phyloP scores from a whole-genome alignment of 2,797 vertebrate species.

The Typhlichthys eigenmanni region DNA sequence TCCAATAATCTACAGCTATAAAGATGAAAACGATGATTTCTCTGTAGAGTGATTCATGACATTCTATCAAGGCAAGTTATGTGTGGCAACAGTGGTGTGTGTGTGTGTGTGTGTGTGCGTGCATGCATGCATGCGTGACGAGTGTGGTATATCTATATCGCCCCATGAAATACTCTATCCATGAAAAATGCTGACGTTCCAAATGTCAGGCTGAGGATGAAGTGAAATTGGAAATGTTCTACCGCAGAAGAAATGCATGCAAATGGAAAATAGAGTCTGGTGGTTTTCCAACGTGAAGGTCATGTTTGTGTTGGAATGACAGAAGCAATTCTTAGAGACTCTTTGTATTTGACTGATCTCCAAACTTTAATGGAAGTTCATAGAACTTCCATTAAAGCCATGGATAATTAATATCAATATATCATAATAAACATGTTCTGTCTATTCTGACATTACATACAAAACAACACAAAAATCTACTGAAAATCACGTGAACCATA shows the following conservation, averaged over 20 bases:
- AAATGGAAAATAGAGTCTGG: slow-evolving; percentile 38
- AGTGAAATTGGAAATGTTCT: slow-evolving; percentile 50
- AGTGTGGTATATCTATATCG: slow-evolving; percentile 22
- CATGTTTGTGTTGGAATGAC: slow-evolving; percentile 38
- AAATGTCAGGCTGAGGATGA: slow-evolving; percentile 31
- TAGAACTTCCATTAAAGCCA: too few species aligned
- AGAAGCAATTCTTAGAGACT: slow-evolving; percentile 44
- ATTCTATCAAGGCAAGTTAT: slow-evolving; percentile 11
- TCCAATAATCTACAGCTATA: slow-evolving; percentile 42
- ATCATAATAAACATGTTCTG: too few species aligned
- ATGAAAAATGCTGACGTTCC: slow-evolving; percentile 45
- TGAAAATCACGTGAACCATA: too few species aligned
- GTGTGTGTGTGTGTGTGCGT: background rate
- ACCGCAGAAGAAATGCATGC: slow-evolving; percentile 41
- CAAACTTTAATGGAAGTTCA: slow-evolving; percentile 21
- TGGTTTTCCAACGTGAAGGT: slow-evolving; percentile 22
- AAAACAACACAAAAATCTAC: too few species aligned
- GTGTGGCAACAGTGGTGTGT: slow-evolving; percentile 14
- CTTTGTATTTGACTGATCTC: slow-evolving; percentile 54
- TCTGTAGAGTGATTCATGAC: slow-evolving; percentile 14
- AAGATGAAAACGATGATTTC: slow-evolving; percentile 14
- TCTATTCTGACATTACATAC: too few species aligned
- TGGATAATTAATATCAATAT: too few species aligned
- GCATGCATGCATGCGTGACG: background rate
- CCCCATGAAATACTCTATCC: slow-evolving; percentile 31